Conservation (phyloP, 2,888 invertebrate species). For the Busseola fusca region DNA sequence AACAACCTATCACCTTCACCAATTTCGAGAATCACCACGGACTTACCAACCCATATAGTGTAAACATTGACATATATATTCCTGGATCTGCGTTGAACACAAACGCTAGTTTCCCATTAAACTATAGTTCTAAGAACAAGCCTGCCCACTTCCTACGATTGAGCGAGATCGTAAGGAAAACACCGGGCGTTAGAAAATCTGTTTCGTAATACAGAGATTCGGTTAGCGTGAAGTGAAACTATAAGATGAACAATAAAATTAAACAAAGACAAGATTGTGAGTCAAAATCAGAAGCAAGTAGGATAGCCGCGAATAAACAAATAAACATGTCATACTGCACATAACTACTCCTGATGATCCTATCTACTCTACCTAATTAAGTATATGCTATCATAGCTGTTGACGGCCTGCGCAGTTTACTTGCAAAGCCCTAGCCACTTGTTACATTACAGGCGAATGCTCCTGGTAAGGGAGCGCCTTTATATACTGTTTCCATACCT, state of each 20-base stretch:
- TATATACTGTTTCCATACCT: conserved; percentile 25
- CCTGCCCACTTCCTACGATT: conserved; percentile 36
- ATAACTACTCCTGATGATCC: neutral
- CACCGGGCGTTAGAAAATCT: conserved; percentile 14
- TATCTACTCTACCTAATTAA: too few species aligned
- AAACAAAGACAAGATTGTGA: neutral
- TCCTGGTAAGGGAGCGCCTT: neutral
- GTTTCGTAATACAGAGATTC: conserved; percentile 35
- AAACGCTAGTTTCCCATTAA: conserved; percentile 43
- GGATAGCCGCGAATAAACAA: neutral
- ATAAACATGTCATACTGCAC: neutral
- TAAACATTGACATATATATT: conserved; percentile 54
- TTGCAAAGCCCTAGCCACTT: neutral
- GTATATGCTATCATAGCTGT: neutral
- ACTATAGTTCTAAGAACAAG: conserved; percentile 43
- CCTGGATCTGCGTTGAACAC: conserved; percentile 31
- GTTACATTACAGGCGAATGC: neutral
- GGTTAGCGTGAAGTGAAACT: neutral
- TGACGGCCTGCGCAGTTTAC: neutral
- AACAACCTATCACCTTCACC: conserved; percentile 4
- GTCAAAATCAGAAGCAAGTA: neutral
- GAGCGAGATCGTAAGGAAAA: conserved; percentile 43
- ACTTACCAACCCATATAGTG: conserved; percentile 15
- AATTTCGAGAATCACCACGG: conserved; percentile 30
- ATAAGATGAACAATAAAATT: neutral